Base-by-base conservation (phyloP, 2,888 invertebrate species). In the Tachina fera region DNA sequence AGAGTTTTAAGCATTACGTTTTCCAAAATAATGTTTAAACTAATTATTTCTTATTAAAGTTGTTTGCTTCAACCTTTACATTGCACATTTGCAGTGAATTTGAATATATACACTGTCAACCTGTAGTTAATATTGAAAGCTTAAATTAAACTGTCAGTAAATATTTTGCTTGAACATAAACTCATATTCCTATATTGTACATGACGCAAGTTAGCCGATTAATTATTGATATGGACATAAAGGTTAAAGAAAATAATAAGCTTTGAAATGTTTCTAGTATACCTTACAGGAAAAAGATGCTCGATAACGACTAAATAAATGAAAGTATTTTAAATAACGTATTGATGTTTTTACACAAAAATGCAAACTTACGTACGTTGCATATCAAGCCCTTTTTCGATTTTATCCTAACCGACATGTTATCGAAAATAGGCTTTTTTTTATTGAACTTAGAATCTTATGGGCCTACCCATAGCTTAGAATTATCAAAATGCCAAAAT, bases 291-390 rank as follows among this genome's bases (percentile, higher is more conserved):
- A 10, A 8, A 3, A 51, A 16, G 14, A 49, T 47, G 31, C 16
- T n/a, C 19, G 8, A 19, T 14, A 31, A 3, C 65, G 31, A 47
- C 58, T 72, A 72, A 79, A 10, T 65, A 22, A 14, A 19, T 39
- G 31, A 63, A 78, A 56, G 56, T 51, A 31, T 65, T 71, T 71
- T 53, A 16, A 16, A 39, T 53, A n/a, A 14, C 14, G 41, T n/a
- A n/a, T n/a, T n/a, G n/a, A n/a, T n/a, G n/a, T n/a, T n/a, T n/a
- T n/a, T n/a, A n/a, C n/a, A n/a, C n/a, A n/a, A n/a, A n/a, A n/a
- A n/a, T n/a, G n/a, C n/a, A n/a, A n/a, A n/a, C n/a, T n/a, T n/a
- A n/a, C n/a, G n/a, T n/a, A n/a, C n/a, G n/a, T n/a, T n/a, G n/a
- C n/a, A n/a, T n/a, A n/a, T n/a, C n/a, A n/a, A n/a, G n/a, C n/a